phyloP scores from a whole-genome alignment of 2,888 invertebrate genomes.

The Cyaniris semiargus region DNA sequence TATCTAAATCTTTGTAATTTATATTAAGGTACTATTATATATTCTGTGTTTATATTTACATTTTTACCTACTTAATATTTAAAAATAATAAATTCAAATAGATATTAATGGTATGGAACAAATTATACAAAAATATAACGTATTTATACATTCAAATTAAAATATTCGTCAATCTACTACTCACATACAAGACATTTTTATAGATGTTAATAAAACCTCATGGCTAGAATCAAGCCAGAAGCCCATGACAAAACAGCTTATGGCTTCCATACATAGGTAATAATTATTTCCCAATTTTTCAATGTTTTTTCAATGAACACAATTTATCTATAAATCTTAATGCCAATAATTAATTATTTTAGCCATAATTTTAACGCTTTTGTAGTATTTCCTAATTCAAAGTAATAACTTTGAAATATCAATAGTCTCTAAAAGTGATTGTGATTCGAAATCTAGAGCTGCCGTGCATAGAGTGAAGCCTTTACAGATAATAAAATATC shows the following conservation, averaged over 20 bases:
- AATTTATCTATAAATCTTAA: neutral
- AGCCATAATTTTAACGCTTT: neutral
- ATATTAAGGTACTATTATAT: too few species aligned
- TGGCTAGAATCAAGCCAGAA: neutral
- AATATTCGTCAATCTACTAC: neutral
- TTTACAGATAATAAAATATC: neutral
- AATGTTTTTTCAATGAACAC: neutral
- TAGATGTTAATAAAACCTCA: neutral
- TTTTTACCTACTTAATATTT: neutral
- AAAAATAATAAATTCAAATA: neutral
- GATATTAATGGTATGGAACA: neutral
- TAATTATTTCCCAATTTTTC: neutral
- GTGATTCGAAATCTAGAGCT: neutral
- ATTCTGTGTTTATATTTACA: too few species aligned
- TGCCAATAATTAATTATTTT: neutral
- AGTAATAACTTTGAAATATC: too few species aligned
- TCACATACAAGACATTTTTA: neutral
- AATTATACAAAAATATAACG: neutral
- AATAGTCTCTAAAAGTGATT: neutral
- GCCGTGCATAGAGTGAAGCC: neutral
- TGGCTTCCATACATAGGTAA: neutral
- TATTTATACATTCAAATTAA: neutral
- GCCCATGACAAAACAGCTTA: neutral
- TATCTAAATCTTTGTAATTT: neutral
- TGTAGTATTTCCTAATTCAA: neutral